A percentile compares a stretch with the other conserved stretches of the same genome.
These are phyloP conservation scores for Phylloscopus whistleri DNA, from an alignment of 2,113 vertebrate species.

Conservation along the genomic window DNA sequence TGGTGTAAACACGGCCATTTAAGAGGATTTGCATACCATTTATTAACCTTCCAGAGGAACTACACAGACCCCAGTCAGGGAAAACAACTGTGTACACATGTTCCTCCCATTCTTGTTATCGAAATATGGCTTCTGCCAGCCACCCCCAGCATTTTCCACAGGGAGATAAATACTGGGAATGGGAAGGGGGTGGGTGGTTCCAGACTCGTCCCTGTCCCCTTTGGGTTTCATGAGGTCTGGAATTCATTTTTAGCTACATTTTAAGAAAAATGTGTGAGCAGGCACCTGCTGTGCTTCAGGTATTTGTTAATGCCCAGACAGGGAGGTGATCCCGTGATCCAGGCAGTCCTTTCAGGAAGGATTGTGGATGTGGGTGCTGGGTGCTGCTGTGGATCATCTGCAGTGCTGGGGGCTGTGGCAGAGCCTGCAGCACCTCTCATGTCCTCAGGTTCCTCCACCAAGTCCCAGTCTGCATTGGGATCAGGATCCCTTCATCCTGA, in stretches of 20 bases:
- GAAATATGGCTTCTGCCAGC: neutral
- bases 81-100: conserved; percentile 57
- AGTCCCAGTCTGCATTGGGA: neutral
- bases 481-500: neutral
- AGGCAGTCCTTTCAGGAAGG: neutral
- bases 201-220: neutral
- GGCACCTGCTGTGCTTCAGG: neutral
- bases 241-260: neutral
- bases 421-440: neutral
- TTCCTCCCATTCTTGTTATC: neutral
- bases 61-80: conserved; percentile 25
- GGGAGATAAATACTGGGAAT: neutral
- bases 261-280: neutral
- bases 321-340: fast-evolving
- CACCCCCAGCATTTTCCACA: neutral
- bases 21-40: conserved; percentile 68
- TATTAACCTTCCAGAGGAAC: conserved; percentile 51
- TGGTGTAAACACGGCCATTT: conserved; percentile 64
- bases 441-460: neutral
- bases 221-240: neutral
- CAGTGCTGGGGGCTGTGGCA: neutral
- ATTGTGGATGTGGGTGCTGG: neutral
- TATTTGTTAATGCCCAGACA: neutral
- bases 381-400: neutral
- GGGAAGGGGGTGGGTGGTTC: neutral